Conservation (phyloP, 1,140 invertebrate species). For the Drosophila nebulosa region DNA sequence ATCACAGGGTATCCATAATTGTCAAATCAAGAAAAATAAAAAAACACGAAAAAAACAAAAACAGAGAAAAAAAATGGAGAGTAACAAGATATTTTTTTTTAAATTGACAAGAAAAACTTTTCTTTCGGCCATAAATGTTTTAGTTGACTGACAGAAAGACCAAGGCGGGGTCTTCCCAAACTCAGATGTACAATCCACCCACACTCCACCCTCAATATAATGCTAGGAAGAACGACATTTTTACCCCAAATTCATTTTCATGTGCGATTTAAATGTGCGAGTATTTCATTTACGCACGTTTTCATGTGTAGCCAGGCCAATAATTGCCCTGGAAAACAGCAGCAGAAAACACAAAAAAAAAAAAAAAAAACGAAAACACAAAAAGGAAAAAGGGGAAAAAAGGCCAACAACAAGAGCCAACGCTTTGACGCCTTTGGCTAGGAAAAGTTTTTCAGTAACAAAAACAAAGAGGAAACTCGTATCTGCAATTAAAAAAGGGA, state of each 20-base stretch:
- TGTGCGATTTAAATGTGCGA: constrained; percentile 68
- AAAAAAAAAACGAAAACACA: background rate
- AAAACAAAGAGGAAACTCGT: constrained; percentile 11
- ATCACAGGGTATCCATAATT: constrained; percentile 33
- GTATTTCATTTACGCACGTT: constrained; percentile 68
- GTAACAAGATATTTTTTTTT: background rate
- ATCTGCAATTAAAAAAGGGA: constrained; percentile 75
- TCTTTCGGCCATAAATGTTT: constrained; percentile 52
- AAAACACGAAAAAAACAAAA: no score
- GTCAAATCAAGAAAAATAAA: constrained; percentile 44
- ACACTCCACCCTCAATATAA: background rate
- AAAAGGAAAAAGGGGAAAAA: background rate
- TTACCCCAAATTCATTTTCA: constrained; percentile 41
- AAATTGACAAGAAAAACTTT: constrained; percentile 27
- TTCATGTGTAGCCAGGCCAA: constrained; percentile 72
- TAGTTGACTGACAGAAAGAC: constrained; percentile 6
- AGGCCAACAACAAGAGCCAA: background rate
- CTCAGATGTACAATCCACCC: no score
- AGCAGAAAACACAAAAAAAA: constrained; percentile 61
- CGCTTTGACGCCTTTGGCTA: constrained; percentile 27
- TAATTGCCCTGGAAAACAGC: constrained; percentile 46
- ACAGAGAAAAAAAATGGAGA: constrained; percentile 1
- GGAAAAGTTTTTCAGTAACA: constrained; percentile 31
- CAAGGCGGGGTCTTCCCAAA: no score
- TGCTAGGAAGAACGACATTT: constrained; percentile 7